phyloP scores from a whole-genome alignment of 2,888 invertebrate species.

The Lutraria lutraria region DNA sequence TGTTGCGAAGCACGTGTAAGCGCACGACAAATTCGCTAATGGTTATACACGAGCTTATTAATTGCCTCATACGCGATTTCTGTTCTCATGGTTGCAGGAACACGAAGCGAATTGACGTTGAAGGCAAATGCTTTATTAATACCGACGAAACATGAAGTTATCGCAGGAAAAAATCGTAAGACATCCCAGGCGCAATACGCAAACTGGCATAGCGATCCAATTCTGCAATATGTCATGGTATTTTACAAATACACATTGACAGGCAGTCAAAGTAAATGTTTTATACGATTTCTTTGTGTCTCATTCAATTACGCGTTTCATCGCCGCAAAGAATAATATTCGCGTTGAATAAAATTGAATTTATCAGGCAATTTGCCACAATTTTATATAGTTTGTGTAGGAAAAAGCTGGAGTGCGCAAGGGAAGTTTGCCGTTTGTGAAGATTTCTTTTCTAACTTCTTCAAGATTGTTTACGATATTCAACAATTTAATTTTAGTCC shows the following conservation, averaged over 20 bases:
- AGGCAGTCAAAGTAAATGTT: constrained; percentile 67
- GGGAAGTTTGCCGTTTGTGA: not conserved
- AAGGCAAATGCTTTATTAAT: constrained; percentile 62
- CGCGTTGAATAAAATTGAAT: constrained; percentile 69
- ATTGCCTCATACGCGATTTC: not conserved
- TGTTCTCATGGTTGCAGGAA: constrained; percentile 27
- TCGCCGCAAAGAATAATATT: constrained; percentile 63
- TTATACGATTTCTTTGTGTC: constrained; percentile 71
- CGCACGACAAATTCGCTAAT: constrained; percentile 25
- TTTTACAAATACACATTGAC: constrained; percentile 67
- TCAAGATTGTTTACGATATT: not conserved
- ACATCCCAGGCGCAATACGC: constrained; percentile 57
- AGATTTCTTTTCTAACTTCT: not conserved
- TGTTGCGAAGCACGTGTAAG: constrained; percentile 18
- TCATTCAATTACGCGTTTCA: constrained; percentile 58
- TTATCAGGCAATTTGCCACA: constrained; percentile 65
- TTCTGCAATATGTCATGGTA: constrained; percentile 61
- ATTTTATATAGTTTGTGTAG: constrained; percentile 45
- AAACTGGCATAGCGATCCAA: constrained; percentile 50
- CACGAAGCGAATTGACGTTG: constrained; percentile 56
- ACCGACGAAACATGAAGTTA: constrained; percentile 68
- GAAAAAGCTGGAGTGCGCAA: not conserved
- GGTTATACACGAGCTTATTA: constrained; percentile 20
- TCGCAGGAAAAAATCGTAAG: constrained; percentile 54
- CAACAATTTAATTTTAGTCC: not conserved